Conservation (phyloP, 2,888 invertebrate species). For the Caenorhabditis sulstoni region DNA sequence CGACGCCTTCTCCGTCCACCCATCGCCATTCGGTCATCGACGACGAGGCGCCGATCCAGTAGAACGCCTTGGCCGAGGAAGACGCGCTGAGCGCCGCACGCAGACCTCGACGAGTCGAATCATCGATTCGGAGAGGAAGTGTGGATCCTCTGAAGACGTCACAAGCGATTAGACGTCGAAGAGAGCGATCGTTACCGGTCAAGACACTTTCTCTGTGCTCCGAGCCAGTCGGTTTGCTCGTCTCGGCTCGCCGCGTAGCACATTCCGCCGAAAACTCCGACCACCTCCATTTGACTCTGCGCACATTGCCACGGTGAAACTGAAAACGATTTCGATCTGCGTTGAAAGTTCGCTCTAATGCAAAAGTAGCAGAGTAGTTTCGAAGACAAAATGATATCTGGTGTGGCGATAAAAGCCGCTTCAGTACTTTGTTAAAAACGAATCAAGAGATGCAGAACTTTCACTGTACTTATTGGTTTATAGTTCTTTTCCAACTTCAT, state of each 20-base stretch:
- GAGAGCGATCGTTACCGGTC: slow-evolving; percentile 47
- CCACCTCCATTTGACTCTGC: slow-evolving; percentile 71
- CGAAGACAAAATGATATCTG: too few relatives aligned
- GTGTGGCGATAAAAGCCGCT: too few relatives aligned
- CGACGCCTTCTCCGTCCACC: slow-evolving; percentile 68
- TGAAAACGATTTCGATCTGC: slow-evolving; percentile 55
- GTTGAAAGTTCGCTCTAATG: too few relatives aligned
- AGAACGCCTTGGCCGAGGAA: slow-evolving; percentile 66
- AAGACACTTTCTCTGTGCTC: slow-evolving; percentile 71
- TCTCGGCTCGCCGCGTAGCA: slow-evolving; percentile 70
- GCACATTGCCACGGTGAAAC: slow-evolving; percentile 77
- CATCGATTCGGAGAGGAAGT: slow-evolving; percentile 61
- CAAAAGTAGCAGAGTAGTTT: too few relatives aligned
- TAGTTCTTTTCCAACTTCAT: too few relatives aligned
- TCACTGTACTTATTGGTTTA: too few relatives aligned
- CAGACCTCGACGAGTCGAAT: slow-evolving; percentile 58
- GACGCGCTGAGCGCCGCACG: slow-evolving; percentile 63
- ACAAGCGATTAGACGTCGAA: background rate
- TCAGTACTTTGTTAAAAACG: too few relatives aligned
- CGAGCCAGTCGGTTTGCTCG: slow-evolving; percentile 72
- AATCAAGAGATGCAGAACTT: too few relatives aligned
- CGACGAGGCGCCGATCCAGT: slow-evolving; percentile 73
- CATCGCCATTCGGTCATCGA: slow-evolving; percentile 69
- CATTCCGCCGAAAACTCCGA: slow-evolving; percentile 70
- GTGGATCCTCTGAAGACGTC: slow-evolving; percentile 53